Percentiles rank a stretch among this genome's conserved stretches.
phyloP scores from a whole-genome alignment of 2,113 vertebrate genomes.

The Seriola quinqueradiata region DNA sequence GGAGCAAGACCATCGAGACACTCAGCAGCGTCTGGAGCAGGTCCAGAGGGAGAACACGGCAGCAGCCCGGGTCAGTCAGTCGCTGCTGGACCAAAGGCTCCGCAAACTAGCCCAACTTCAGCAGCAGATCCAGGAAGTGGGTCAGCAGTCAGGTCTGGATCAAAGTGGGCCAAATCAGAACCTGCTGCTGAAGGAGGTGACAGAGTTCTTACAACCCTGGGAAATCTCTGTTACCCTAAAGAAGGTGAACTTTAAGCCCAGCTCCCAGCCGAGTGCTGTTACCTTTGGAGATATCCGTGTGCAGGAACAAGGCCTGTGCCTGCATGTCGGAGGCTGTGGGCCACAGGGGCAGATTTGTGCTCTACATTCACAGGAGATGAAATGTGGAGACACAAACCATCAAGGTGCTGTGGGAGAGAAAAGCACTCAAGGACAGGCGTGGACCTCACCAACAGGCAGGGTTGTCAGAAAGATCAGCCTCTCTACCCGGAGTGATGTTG shows the following conservation, averaged over 20 bases:
- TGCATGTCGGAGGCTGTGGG: constrained; percentile 70
- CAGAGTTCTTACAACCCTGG: constrained; percentile 80
- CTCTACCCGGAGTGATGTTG: constrained; percentile 68
- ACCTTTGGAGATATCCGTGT: constrained; percentile 82
- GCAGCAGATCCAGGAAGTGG: constrained; percentile 61
- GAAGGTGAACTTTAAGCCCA: constrained; percentile 83
- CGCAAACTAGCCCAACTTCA: constrained; percentile 72
- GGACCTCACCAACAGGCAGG: constrained; percentile 57
- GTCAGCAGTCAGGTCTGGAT: constrained; percentile 34
- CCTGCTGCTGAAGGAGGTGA: constrained; percentile 71
- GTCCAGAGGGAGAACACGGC: constrained; percentile 79
- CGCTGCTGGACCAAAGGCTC: constrained; percentile 77
- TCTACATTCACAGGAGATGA: constrained; percentile 73
- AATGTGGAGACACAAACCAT: constrained; percentile 43
- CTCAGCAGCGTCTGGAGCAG: constrained; percentile 80
- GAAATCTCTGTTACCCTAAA: constrained; percentile 82
- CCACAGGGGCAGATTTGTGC: constrained; percentile 75
- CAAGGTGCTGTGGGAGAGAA: constrained; percentile 46
- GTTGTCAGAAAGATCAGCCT: constrained; percentile 79
- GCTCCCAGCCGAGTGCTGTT: constrained; percentile 74
- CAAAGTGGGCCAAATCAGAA: constrained; percentile 52
- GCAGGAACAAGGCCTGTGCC: constrained; percentile 75
- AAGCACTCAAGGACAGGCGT: constrained; percentile 40
- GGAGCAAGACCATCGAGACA: constrained; percentile 82
- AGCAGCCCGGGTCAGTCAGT: constrained; percentile 74